phyloP scores from a whole-genome alignment of 2,113 vertebrate genomes.

The Paramisgurnus dabryanus region DNA sequence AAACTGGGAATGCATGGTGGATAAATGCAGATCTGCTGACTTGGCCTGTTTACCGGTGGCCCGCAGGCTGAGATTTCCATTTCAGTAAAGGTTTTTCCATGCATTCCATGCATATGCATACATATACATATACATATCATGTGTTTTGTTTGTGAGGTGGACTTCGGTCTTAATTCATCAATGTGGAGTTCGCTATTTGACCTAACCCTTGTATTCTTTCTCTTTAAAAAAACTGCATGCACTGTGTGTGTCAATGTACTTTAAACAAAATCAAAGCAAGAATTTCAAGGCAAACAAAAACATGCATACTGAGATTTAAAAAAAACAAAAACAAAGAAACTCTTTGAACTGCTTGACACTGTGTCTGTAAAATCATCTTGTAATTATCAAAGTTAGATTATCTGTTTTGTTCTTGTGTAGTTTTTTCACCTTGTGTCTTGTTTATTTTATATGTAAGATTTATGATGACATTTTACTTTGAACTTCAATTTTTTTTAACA shows the following conservation, averaged over 20 bases:
- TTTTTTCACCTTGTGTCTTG: no score
- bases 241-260: neutral
- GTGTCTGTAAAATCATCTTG: no score
- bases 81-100: slow-evolving; percentile 34
- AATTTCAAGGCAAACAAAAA: no score
- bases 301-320: no score
- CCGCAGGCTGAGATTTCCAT: neutral
- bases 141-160: neutral
- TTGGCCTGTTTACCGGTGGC: neutral
- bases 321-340: no score
- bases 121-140: neutral
- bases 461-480: no score
- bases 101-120: neutral
- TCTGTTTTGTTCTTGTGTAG: no score
- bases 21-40: slow-evolving; percentile 53
- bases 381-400: no score
- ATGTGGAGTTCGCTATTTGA: neutral
- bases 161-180: neutral
- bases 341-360: no score
- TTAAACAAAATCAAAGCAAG: no score
- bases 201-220: neutral
- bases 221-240: neutral
- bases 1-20: slow-evolving; percentile 27
- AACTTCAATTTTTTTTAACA: no score
- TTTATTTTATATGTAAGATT: no score